Evolutionary conservation across 2,797 vertebrate genomes (phyloP).

Genomic region (Bothrops alternatus): DNA sequence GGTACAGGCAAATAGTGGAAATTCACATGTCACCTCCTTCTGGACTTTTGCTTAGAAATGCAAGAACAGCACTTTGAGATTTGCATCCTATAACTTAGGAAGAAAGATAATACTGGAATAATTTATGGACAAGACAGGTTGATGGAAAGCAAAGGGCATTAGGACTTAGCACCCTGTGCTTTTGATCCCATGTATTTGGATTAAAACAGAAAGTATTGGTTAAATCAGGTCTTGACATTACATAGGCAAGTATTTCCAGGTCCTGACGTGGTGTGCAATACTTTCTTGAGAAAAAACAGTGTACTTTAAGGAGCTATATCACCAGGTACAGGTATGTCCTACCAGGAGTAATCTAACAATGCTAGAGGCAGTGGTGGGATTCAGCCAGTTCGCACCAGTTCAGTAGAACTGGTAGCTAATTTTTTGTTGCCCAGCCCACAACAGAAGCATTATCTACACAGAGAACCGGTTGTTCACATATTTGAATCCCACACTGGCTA

Average conservation of each 20-base stretch:
- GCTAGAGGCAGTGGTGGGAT: not conserved
- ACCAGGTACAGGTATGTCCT: not conserved
- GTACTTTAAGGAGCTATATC: not conserved
- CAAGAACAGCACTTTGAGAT: not conserved
- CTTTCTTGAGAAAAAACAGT: conserved; percentile 37
- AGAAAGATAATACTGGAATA: conserved; percentile 42
- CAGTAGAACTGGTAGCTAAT: too few species aligned
- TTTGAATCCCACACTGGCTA: too few species aligned
- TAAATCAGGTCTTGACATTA: conserved; percentile 58
- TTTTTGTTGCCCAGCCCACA: too few species aligned
- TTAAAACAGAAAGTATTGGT: conserved; percentile 51
- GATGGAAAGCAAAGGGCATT: conserved; percentile 34
- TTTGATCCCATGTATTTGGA: conserved; percentile 51
- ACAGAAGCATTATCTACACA: too few species aligned
- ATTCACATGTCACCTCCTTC: conserved; percentile 56
- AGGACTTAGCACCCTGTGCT: conserved; percentile 34
- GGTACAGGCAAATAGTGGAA: conserved; percentile 74
- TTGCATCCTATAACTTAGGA: not conserved
- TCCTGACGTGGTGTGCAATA: conserved; percentile 50
- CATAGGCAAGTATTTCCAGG: conserved; percentile 60
- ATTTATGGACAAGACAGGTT: conserved; percentile 39
- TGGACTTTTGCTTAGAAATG: not conserved
- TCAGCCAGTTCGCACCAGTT: too few species aligned
- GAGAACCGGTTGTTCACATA: too few species aligned
- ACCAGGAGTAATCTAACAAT: not conserved